Evolutionary conservation across 2,113 vertebrate genomes (phyloP).

Genomic region (Rousettus leschenaultii): DNA sequence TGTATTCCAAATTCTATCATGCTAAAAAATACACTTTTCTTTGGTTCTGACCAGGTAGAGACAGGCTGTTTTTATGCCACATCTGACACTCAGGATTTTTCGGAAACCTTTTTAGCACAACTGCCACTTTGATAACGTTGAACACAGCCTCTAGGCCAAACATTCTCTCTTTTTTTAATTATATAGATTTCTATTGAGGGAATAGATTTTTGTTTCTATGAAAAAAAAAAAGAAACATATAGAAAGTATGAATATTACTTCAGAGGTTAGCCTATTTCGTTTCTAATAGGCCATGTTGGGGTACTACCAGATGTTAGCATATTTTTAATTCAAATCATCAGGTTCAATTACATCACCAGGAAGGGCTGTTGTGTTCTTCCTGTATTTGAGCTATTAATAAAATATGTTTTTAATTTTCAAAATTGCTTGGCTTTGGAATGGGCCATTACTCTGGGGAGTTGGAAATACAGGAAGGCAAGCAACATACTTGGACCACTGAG

Average conservation of each 20-base stretch:
- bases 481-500: slow-evolving; percentile 51
- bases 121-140: neutral
- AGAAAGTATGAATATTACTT: neutral
- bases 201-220: neutral
- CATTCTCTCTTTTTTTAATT: neutral
- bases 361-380: slow-evolving; percentile 76
- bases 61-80: neutral
- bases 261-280: slow-evolving; percentile 28
- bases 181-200: neutral
- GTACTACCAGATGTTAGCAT: slow-evolving; percentile 77
- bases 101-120: neutral
- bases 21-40: slow-evolving; percentile 5
- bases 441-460: slow-evolving; percentile 55
- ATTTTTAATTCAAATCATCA: slow-evolving; percentile 80
- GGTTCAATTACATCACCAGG: slow-evolving; percentile 76
- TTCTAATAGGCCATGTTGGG: slow-evolving; percentile 50
- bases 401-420: slow-evolving; percentile 73
- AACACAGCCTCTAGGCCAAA: neutral
- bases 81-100: neutral
- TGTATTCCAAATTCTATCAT: neutral
- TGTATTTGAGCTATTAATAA: slow-evolving; percentile 77
- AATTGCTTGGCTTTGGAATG: slow-evolving; percentile 72
- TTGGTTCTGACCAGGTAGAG: neutral
- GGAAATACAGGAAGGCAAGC: slow-evolving; percentile 53
- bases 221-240: neutral